Conservation (phyloP, 2,888 invertebrate species). For the Drosophila setosimentum region DNA sequence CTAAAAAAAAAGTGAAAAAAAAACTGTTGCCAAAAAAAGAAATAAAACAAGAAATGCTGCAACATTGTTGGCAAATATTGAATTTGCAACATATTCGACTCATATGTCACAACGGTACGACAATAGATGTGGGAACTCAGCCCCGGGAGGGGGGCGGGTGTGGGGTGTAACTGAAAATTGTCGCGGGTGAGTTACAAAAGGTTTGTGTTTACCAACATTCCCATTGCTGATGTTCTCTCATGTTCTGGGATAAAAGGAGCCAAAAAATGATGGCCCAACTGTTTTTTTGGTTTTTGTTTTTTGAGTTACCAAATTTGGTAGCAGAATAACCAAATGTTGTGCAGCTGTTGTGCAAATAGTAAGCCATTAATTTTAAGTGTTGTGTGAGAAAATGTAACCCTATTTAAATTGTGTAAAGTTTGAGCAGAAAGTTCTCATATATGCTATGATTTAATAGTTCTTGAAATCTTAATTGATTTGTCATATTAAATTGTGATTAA, state of each 20-base stretch:
- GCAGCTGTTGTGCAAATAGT: conserved; percentile 77
- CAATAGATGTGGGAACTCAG: conserved; percentile 28
- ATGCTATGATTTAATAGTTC: background rate
- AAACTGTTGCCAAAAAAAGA: conserved; percentile 48
- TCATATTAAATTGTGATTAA: background rate
- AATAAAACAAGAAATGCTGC: conserved; percentile 66
- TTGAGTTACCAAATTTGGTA: conserved; percentile 38
- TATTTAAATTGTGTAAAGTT: background rate
- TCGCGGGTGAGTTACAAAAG: conserved; percentile 76
- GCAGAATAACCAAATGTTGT: conserved; percentile 61
- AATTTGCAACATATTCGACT: conserved; percentile 84
- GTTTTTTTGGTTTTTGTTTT: background rate
- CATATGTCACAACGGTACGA: conserved; percentile 70
- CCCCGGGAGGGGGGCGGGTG: background rate
- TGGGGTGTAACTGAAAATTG: conserved; percentile 22
- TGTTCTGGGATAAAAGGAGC: conserved; percentile 8
- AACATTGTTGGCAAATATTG: conserved; percentile 84
- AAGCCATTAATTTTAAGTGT: conserved; percentile 74
- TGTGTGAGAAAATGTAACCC: conserved; percentile 19
- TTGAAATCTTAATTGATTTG: background rate
- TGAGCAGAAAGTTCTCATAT: background rate
- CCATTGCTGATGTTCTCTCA: conserved; percentile 19
- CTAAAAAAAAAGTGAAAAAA: conserved; percentile 29
- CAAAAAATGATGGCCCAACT: conserved; percentile 41
- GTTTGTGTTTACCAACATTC: conserved; percentile 81